Base-by-base conservation (phyloP, 1,140 invertebrate species). In the Meloidogyne floridensis region DNA sequence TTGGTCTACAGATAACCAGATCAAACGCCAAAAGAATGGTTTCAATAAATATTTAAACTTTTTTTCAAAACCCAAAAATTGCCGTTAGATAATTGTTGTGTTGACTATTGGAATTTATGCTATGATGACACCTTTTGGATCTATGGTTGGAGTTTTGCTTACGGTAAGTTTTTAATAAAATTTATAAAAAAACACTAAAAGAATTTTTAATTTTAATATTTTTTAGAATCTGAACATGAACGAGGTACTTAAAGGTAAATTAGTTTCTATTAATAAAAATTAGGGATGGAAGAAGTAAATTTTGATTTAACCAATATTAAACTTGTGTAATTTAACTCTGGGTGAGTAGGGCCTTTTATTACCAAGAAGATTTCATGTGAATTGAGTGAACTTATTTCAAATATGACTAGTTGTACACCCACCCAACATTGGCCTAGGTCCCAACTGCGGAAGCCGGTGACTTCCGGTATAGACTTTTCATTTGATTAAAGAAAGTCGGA, bases 121-220 rank as follows among this genome's bases (percentile, higher is more conserved):
- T 54, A 54, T 88, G 7, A 88, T 88, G 87, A 88, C 87, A 13
- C 87, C 87, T 13, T 53, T 88, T 20, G 87, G 87, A 3, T 87
- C 85, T 9, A 76, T 89, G 13, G 77, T 87, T n/a, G 87, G 87
- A 3, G 80, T 85, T 6, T 70, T 82, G 7, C 15, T 86, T 7
- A 85, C 81, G 43, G 84, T 85, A 15, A 56, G 43, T 86, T 20
- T 65, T 65, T 82, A 8, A 43, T 42, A 75, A 77, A 77, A 47
- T 47, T 47, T 6, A 47, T 47, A 47, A 6, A 47, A 47, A 47
- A 47, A 47, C 43, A 47, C 2, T 3, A 47, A 6, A 47, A 47
- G 43, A 47, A 47, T 47, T 47, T 47, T 3, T 3, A 32, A 32
- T 47, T 43, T 53, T 15, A 73, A 5, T 18, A 11, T 15, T 10